phyloP scores from a whole-genome alignment of 2,797 vertebrate species.

The Cossypha dichroa region DNA sequence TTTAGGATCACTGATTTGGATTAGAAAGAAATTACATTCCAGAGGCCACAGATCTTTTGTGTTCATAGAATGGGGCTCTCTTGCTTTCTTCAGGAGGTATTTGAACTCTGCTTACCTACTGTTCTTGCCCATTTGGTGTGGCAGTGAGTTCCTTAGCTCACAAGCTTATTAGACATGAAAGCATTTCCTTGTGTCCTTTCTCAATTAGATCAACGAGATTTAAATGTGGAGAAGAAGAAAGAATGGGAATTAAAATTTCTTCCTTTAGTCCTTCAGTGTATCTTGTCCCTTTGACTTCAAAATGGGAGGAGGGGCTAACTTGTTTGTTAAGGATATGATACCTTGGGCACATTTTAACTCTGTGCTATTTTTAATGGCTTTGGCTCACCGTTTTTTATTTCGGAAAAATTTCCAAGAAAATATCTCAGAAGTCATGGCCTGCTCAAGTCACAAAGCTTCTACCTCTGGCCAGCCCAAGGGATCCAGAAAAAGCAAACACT shows the following conservation, averaged over 20 bases:
- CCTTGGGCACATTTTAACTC: not conserved
- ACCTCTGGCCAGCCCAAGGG: not conserved
- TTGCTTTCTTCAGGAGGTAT: not conserved
- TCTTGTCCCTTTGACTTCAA: not conserved
- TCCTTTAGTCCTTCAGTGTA: not conserved
- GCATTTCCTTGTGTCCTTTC: not conserved
- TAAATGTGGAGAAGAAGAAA: not conserved
- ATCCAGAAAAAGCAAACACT: not conserved
- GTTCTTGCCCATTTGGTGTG: not conserved
- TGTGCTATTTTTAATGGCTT: not conserved
- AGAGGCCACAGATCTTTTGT: not conserved
- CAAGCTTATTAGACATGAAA: not conserved
- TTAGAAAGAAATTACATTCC: not conserved
- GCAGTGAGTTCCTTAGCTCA: not conserved
- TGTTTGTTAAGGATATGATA: not conserved
- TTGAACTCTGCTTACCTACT: not conserved
- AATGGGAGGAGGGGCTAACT: not conserved
- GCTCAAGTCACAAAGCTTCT: not conserved
- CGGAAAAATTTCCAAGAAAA: not conserved
- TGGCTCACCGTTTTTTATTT: not conserved
- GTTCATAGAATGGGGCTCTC: not conserved
- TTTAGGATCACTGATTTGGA: not conserved
- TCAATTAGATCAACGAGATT: not conserved
- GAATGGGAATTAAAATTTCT: not conserved
- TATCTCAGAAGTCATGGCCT: fast-evolving